These are phyloP conservation scores for Clytia hemisphaerica DNA, from an alignment of 30 jellyfish, hydroid and myxozoan species.

Conservation along the genomic window DNA sequence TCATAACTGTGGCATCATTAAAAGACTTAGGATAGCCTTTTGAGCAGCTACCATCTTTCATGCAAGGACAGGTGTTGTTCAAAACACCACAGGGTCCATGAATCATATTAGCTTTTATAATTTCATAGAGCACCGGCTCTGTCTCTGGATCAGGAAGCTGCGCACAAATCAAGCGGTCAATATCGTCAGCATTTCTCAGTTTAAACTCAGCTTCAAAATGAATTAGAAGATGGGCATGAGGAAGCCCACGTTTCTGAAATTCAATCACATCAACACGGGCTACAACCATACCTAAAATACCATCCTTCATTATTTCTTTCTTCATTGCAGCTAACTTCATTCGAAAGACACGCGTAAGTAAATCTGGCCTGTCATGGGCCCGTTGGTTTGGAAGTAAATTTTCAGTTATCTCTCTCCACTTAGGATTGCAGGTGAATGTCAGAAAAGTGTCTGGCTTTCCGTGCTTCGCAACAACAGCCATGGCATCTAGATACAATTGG, in stretches of 20 bases:
- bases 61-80: conserved; percentile 38
- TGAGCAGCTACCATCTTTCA: conserved; percentile 36
- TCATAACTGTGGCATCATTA: conserved; percentile 9
- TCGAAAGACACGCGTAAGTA: conserved; percentile 37
- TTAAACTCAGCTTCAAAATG: conserved; percentile 37
- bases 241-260: conserved; percentile 57
- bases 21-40: conserved; percentile 25
- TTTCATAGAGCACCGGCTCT: conserved; percentile 17
- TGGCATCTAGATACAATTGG: conserved; percentile 51
- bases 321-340: conserved; percentile 25
- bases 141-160: conserved; percentile 45
- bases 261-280: no score
- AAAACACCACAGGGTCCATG: conserved; percentile 52
- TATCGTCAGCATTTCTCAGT: conserved; percentile 26
- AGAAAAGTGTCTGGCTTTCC: conserved; percentile 53
- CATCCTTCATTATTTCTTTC: conserved; percentile 10
- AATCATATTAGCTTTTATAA: conserved; percentile 33
- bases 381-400: conserved; percentile 18
- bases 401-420: conserved; percentile 36
- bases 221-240: conserved; percentile 40
- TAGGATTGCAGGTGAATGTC: conserved; percentile 44
- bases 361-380: conserved; percentile 33
- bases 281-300: no score
- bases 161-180: conserved; percentile 39
- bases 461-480: conserved; percentile 29